Base-by-base conservation (phyloP, 2,888 invertebrate genomes). In the Drosophila antonietae region DNA sequence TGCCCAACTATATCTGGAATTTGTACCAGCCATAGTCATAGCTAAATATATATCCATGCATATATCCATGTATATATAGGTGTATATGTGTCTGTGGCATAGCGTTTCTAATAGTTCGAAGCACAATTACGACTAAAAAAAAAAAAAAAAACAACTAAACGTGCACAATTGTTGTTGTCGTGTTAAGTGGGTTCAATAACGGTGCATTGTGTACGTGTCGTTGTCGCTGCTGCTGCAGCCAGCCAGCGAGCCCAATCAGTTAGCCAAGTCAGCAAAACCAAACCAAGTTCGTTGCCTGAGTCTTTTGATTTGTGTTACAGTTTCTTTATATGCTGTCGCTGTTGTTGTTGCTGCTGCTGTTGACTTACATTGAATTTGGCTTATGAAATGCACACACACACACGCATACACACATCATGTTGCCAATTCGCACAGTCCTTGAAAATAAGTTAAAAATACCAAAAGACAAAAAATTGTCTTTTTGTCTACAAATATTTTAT, bases 171-270 rank as follows among this genome's bases (percentile, higher is more conserved):
- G 53, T 44, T 59, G 41, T 80, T 68, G 71, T 68, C 58, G 55
- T 52, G 35, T 68, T 73, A 80, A 80, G 71, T 83, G 79, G 83
- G 86, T 81, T 86, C 83, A 83, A 86, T 84, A 84, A 84, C 84
- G 82, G 84, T 87, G 84, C 87, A 87, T 84, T 83, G 75, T 82
- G 78, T 86, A 83, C 83, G 81, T 80, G 80, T 64, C 68, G 41
- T 15, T 31, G 56, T 31, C 37, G 41, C 55, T n/a, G 49, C 55
- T 35, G 55, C 44, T 43, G 43, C 43, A 10, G 43, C 39, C 33
- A 33, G 33, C 33, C n/a, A n/a, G n/a, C 9, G 1, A 9, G 33
- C 33, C 33, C 70, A 72, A 72, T 72, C 69, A 62, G 69, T 63
- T 63, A 69, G 71, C 69, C 70, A 65, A 70, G 64, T 64, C 64